These are phyloP conservation scores for Rousettus leschenaultii DNA, from an alignment of 2,113 vertebrate species.

Conservation along the genomic window DNA sequence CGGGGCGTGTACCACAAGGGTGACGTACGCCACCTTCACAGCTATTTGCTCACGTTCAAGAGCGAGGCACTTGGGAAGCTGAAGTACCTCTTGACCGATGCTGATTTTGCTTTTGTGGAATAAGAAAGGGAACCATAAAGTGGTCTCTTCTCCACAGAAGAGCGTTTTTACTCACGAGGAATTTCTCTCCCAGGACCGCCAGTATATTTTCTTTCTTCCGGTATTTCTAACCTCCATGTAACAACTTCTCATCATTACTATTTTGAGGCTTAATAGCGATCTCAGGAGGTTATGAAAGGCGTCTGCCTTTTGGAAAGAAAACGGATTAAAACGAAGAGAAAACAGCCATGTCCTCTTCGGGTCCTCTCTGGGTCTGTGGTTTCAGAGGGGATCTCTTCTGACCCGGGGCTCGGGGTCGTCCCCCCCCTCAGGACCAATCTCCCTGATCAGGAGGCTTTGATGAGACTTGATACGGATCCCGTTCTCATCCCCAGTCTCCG, in stretches of 20 bases:
- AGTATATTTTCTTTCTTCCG: background rate
- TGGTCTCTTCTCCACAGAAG: background rate
- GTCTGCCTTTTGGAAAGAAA: background rate
- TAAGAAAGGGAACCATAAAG: background rate
- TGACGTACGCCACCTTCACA: no score
- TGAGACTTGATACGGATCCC: background rate
- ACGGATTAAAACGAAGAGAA: background rate
- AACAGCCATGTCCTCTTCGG: background rate
- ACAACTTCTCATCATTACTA: background rate
- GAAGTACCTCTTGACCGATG: background rate
- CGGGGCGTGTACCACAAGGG: accelerated
- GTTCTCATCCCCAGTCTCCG: background rate
- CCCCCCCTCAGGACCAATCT: background rate
- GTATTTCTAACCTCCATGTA: background rate
- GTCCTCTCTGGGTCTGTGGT: background rate
- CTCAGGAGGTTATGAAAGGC: background rate
- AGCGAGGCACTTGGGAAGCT: background rate
- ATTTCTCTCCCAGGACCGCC: background rate
- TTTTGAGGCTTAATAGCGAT: background rate
- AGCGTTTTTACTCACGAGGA: background rate
- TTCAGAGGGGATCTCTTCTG: background rate
- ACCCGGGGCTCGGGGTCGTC: background rate
- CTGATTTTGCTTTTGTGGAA: background rate
- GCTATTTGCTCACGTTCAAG: background rate
- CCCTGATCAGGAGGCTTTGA: background rate